Evolutionary conservation across 2,113 vertebrate species (phyloP), one percentile per base, ranked within the genome.

Genomic region (Choloepus hoffmanni): DNA sequence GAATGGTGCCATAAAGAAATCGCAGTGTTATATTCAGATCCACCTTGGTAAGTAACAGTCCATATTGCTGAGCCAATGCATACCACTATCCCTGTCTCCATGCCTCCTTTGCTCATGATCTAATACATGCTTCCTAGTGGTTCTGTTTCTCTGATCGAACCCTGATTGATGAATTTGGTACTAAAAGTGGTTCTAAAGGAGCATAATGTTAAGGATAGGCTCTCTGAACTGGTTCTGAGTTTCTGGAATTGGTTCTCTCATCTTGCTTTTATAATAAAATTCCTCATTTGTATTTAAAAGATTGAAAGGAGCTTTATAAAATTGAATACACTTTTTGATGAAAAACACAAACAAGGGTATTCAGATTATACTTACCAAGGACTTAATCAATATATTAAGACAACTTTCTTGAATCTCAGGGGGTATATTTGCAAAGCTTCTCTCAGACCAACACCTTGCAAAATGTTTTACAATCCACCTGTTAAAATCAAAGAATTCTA

Each of bases 391-490:
- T 94, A 98, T 98, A 48, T 95, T 95, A 83, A 99, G 98, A 97
- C 99, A 99, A 87, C 97, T 98, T 97, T 98, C 99, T 89, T 99
- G 99, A 95, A 99, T 98, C 86, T 99, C 99, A 62, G 97, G 85
- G 89, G 99, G 98, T 97, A 99, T 97, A 96, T 98, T 98, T 96
- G 99, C 99, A 98, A 99, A 99, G 97, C 98, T 99, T 97, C 99
- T 99, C 85, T 99, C 99, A 89, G 99, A 99, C 99, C 99, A 99
- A 95, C 99, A 99, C 96, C 99, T 99, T 98, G 99, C 98, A 98
- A 99, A 99, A 98, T 99, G 98, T 93, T 99, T 99, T 97, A 98
- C 98, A 92, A 99, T 98, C 99, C 99, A 99, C 95, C 99, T 99
- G 97, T 98, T 97, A 92, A 97, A 97, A 97, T 94, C 15, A 97